Evolutionary conservation across 1,140 invertebrate species (phyloP), one percentile per base, ranked within the genome.

Genomic region (Listronotus bonariensis): DNA sequence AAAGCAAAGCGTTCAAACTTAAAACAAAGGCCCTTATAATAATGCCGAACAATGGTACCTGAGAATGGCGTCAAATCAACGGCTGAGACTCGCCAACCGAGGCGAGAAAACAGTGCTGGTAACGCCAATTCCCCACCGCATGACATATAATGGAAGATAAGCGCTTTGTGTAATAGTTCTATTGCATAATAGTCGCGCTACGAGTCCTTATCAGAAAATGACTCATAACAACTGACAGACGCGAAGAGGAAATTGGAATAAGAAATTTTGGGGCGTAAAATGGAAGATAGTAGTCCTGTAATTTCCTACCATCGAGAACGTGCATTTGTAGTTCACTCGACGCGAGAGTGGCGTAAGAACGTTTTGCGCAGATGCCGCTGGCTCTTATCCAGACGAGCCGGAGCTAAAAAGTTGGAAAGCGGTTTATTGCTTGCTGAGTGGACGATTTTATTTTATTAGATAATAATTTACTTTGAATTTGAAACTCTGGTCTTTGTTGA

Each of bases 211-310:
- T 80, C 79, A 80, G 78, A 80, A 80, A 80, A 80, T 80, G 78
- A 80, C 73, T 80, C 78, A 78, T 80, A 80, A 79, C 77, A 77
- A 80, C 77, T 80, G 79, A 80, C 79, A 80, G 79, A 80, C 78
- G 79, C 77, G 77, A 79, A 80, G 78, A 77, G 79, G 79, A 80
- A 80, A 80, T 80, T 80, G 79, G 79, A 80, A 80, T 80, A 80
- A 80, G 79, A 80, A 80, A 80, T 80, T 80, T 80, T 78, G 69
- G 79, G 79, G 79, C 78, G 79, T 80, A 80, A 80, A 80, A 80
- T 80, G 79, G 79, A 80, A 80, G 79, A 80, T 80, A 80, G 79
- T 77, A 75, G 76, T 71, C 68, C 75, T 69, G 77, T 78, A 79
- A 79, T 79, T 79, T 79, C 77, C 77, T 70, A 68, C 69, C 53